These are phyloP conservation scores for Orthonychiurus folsomi DNA, from an alignment of 2,888 invertebrate genomes.

Conservation along the genomic window DNA sequence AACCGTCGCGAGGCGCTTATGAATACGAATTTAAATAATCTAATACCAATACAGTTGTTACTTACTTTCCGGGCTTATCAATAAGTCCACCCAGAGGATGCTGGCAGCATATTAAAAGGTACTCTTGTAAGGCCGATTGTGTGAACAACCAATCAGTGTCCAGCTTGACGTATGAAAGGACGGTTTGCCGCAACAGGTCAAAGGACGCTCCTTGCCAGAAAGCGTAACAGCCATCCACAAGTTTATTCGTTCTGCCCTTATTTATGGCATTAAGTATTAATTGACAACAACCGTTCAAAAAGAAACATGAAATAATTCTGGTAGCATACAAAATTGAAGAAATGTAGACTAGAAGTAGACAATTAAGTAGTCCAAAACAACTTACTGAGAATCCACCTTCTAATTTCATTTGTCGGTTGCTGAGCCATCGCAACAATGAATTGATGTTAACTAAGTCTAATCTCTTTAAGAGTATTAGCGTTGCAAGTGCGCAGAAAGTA, in stretches of 20 bases:
- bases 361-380: slow-evolving; percentile 6
- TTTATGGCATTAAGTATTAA: slow-evolving; percentile 84
- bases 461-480: slow-evolving; percentile 70
- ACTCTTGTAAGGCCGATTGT: slow-evolving; percentile 84
- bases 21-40: not conserved
- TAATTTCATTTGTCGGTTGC: slow-evolving; percentile 30
- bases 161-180: slow-evolving; percentile 14
- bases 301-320: slow-evolving; percentile 4
- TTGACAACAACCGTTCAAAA: slow-evolving; percentile 49
- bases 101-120: slow-evolving; percentile 88
- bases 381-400: slow-evolving; percentile 31
- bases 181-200: slow-evolving; percentile 55
- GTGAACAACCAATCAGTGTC: slow-evolving; percentile 60
- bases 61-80: slow-evolving; percentile 93
- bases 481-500: slow-evolving; percentile 91
- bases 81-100: slow-evolving; percentile 74
- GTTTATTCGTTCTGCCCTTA: slow-evolving; percentile 94
- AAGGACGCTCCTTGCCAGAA: slow-evolving; percentile 97
- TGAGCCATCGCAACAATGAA: slow-evolving; percentile 51
- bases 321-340: not conserved
- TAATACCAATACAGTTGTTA: slow-evolving; percentile 31
- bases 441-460: slow-evolving; percentile 65
- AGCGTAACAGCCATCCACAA: slow-evolving; percentile 97
- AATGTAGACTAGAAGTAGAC: not conserved
- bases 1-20: no score